phyloP scores from a whole-genome alignment of 2,113 vertebrate species.

The Hemiscyllium ocellatum region DNA sequence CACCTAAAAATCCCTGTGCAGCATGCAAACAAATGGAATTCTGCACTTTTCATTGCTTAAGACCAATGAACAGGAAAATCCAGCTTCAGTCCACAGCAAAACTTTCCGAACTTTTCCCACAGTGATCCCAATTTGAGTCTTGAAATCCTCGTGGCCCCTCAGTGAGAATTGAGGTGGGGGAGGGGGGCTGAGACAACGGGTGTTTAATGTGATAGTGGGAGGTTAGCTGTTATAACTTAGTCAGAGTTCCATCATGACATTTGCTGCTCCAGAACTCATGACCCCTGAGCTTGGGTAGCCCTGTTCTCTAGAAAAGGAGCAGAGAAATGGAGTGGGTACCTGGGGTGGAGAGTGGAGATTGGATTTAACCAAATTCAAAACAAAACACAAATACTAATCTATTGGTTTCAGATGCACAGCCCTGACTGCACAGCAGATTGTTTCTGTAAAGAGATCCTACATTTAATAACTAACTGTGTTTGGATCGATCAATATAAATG shows the following conservation, averaged over 20 bases:
- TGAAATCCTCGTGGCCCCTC: too few species aligned
- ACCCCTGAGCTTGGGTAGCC: too few species aligned
- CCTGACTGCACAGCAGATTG: not conserved
- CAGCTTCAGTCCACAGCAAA: not conserved
- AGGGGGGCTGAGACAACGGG: too few species aligned
- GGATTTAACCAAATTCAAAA: not conserved
- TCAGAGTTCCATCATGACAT: too few species aligned
- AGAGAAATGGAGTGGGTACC: not conserved
- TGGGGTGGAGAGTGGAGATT: not conserved
- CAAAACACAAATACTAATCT: not conserved
- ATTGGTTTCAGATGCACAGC: not conserved
- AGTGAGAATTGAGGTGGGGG: too few species aligned
- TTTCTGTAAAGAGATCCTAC: not conserved
- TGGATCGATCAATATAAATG: not conserved
- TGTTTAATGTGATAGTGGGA: too few species aligned
- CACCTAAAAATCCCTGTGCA: not conserved
- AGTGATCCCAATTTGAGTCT: too few species aligned
- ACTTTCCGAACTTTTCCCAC: too few species aligned
- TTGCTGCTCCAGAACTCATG: too few species aligned
- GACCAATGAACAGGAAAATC: not conserved
- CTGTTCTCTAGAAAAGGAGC: not conserved
- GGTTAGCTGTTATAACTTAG: too few species aligned
- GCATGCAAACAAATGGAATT: not conserved
- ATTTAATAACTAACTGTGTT: not conserved
- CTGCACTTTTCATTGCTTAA: not conserved